A percentile compares a stretch with the other conserved stretches of the same genome.
These are phyloP conservation scores for Entomobrya proxima DNA, from an alignment of 2,888 invertebrate species.

Conservation along the genomic window DNA sequence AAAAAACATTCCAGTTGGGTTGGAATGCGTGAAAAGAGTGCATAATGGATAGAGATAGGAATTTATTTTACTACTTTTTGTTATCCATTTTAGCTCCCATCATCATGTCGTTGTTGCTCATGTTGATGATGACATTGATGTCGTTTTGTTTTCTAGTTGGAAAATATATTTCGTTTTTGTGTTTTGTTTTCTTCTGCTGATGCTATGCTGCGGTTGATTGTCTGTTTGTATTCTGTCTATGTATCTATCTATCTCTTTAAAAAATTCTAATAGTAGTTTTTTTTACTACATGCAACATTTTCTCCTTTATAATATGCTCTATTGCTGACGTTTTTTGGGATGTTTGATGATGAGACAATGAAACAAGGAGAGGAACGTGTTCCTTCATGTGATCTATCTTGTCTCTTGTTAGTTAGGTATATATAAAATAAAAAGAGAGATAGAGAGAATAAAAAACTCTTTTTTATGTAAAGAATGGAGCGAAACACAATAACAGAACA, in stretches of 20 bases:
- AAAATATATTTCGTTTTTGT: too few species aligned
- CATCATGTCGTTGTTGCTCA: slow-evolving; percentile 29
- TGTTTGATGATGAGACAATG: slow-evolving; percentile 15
- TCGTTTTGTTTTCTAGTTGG: slow-evolving; percentile 38
- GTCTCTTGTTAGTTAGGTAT: not conserved
- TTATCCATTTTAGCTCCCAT: not conserved
- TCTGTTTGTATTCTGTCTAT: slow-evolving; percentile 13
- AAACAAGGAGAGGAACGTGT: slow-evolving; percentile 16
- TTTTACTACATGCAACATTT: slow-evolving; percentile 8
- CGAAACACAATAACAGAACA: too few species aligned
- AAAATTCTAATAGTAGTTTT: too few species aligned
- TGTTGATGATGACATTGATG: slow-evolving; percentile 51
- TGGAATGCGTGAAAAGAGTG: slow-evolving; percentile 28
- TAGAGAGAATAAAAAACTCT: too few species aligned
- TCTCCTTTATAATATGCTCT: not conserved
- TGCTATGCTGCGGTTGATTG: slow-evolving; percentile 39
- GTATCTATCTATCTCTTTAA: not conserved
- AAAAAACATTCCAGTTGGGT: slow-evolving; percentile 37
- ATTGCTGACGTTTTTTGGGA: not conserved
- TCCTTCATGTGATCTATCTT: slow-evolving; percentile 31
- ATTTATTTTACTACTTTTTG: not conserved
- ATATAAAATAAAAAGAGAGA: not conserved
- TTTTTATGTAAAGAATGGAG: too few species aligned
- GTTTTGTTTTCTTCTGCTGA: not conserved
- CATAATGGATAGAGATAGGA: not conserved